A percentile compares a stretch with the other conserved stretches of the same genome.
These are phyloP conservation scores for Linnaemya vulpina DNA, from an alignment of 2,888 invertebrate genomes.

Conservation along the genomic window DNA sequence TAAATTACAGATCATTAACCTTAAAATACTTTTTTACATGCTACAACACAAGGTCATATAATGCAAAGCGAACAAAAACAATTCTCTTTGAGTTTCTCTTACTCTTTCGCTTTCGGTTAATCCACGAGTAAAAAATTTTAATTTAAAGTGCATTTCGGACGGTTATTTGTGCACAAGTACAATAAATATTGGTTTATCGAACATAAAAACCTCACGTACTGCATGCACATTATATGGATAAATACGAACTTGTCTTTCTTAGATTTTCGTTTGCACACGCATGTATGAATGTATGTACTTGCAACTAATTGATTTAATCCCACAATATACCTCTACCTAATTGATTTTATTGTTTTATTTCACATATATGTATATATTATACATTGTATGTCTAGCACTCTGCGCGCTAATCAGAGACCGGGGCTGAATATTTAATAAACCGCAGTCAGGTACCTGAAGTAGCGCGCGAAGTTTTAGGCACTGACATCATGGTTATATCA, in stretches of 20 bases:
- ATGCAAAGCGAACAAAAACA: conserved; percentile 59
- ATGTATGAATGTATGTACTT: background rate
- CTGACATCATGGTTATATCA: conserved; percentile 79
- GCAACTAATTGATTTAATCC: conserved; percentile 41
- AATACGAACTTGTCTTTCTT: background rate
- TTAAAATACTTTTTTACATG: conserved; percentile 78
- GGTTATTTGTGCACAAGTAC: background rate
- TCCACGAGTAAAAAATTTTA: conserved; percentile 6
- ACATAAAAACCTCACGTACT: conserved; percentile 1
- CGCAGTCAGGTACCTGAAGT: conserved; percentile 99
- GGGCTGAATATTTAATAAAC: conserved; percentile 86
- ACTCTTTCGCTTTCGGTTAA: conserved; percentile 44
- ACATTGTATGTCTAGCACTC: conserved; percentile 82
- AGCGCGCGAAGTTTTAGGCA: conserved; percentile 92
- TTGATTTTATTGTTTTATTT: conserved; percentile 29
- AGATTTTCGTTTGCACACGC: background rate
- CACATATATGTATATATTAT: conserved; percentile 17
- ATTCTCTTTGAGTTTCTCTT: conserved; percentile 13
- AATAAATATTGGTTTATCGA: conserved; percentile 17
- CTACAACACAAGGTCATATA: conserved; percentile 81
- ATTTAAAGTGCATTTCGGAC: conserved; percentile 30
- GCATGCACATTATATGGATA: background rate
- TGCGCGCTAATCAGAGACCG: conserved; percentile 96
- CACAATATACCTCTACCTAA: conserved; percentile 14
- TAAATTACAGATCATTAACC: conserved; percentile 81